phyloP scores from a whole-genome alignment of 2,113 vertebrate species.

The Myiozetetes cayanensis region DNA sequence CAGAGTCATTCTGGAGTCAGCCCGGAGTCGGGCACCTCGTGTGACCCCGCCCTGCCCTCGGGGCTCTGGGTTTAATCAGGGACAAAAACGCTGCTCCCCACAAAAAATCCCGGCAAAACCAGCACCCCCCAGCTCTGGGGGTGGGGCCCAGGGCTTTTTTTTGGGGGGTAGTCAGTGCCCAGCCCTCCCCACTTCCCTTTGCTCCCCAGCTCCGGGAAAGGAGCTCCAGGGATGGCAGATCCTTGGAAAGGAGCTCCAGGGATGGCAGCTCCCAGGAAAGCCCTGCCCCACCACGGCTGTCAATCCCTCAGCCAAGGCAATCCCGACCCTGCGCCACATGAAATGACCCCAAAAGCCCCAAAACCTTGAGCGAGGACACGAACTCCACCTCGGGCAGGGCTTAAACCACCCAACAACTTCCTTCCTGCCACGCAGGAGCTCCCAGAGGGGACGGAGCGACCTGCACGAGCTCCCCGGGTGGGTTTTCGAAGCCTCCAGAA shows the following conservation, averaged over 20 bases:
- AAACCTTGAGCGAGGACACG: accelerated
- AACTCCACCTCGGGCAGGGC: accelerated
- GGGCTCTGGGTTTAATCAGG: accelerated
- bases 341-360: neutral
- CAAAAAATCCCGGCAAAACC: neutral
- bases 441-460: neutral
- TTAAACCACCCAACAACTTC: neutral
- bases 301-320: neutral
- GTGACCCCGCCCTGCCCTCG: neutral
- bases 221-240: neutral
- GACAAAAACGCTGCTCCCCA: neutral
- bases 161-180: neutral
- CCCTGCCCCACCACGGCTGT: neutral
- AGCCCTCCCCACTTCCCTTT: neutral
- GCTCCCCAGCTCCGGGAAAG: accelerated
- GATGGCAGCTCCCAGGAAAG: neutral
- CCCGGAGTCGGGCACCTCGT: neutral
- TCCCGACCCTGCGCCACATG: neutral
- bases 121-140: neutral
- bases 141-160: neutral
- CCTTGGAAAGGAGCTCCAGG: neutral
- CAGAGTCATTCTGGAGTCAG: neutral
- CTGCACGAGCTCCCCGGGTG: neutral
- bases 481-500: neutral
- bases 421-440: accelerated